phyloP scores from a whole-genome alignment of 2,113 vertebrate species.

The Catharus fuscescens region DNA sequence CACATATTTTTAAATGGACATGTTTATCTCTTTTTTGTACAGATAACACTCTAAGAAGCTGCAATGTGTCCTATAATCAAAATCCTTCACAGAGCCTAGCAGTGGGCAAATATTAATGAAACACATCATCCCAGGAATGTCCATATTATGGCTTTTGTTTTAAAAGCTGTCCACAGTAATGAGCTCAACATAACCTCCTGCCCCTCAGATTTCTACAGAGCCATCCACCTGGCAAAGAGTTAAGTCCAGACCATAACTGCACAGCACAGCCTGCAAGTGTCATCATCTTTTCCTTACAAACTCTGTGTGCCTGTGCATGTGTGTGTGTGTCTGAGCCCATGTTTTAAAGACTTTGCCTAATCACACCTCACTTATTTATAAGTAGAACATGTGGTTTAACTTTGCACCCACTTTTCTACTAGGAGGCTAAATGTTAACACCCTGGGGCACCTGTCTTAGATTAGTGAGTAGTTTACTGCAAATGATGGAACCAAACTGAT shows the following conservation, averaged over 20 bases:
- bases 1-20: background rate
- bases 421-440: constrained; percentile 91
- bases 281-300: constrained; percentile 39
- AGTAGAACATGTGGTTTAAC: constrained; percentile 94
- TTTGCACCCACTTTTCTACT: constrained; percentile 97
- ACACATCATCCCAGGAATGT: constrained; percentile 59
- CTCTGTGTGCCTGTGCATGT: background rate
- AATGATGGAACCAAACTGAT: constrained; percentile 63
- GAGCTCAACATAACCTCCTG: constrained; percentile 59
- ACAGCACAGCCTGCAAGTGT: constrained; percentile 25
- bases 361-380: constrained; percentile 87
- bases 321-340: background rate
- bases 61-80: background rate
- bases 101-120: constrained; percentile 49
- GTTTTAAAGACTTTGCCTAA: constrained; percentile 69
- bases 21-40: background rate
- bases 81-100: background rate
- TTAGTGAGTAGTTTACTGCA: constrained; percentile 77
- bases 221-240: constrained; percentile 54
- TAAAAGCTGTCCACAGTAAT: constrained; percentile 59
- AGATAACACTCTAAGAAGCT: background rate
- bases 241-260: constrained; percentile 60
- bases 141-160: constrained; percentile 46
- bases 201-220: constrained; percentile 49
- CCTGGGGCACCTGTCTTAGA: constrained; percentile 87